A percentile compares a stretch with the other conserved stretches of the same genome.
phyloP scores from a whole-genome alignment of 2,797 vertebrate genomes.

The Helostoma temminkii region DNA sequence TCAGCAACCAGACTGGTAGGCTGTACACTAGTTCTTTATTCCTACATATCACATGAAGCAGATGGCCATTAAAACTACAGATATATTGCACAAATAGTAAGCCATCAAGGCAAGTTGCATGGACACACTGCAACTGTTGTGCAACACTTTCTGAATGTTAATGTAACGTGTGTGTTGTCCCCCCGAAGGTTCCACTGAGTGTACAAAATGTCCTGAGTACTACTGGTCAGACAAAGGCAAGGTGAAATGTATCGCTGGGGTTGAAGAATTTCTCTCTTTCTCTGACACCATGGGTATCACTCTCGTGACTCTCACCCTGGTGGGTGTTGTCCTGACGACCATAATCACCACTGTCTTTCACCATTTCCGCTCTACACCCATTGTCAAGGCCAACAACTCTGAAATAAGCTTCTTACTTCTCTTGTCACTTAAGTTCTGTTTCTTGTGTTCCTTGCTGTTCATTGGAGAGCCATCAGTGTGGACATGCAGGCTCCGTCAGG shows the following conservation, averaged over 20 bases:
- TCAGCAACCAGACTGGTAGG: slow-evolving; percentile 81
- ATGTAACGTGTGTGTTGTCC: slow-evolving; percentile 13
- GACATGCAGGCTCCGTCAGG: slow-evolving; percentile 79
- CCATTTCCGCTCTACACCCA: slow-evolving; percentile 76
- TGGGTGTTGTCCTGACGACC: slow-evolving; percentile 75
- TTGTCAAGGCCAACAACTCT: slow-evolving; percentile 85
- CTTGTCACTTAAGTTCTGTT: slow-evolving; percentile 82
- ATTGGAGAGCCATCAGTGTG: slow-evolving; percentile 79
- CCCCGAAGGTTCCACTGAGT: slow-evolving; percentile 77
- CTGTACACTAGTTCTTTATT: background rate
- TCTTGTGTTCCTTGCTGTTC: slow-evolving; percentile 80
- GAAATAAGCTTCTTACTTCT: slow-evolving; percentile 85
- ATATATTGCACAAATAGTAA: background rate
- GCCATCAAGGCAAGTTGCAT: background rate
- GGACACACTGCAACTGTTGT: too few species aligned
- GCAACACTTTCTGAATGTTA: background rate
- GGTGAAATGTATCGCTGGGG: slow-evolving; percentile 75
- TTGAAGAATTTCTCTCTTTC: slow-evolving; percentile 82
- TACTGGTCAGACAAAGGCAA: slow-evolving; percentile 81
- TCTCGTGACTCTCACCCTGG: slow-evolving; percentile 71
- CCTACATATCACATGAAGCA: background rate
- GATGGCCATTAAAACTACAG: background rate
- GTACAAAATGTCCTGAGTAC: slow-evolving; percentile 77
- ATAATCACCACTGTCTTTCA: slow-evolving; percentile 74
- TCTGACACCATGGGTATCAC: slow-evolving; percentile 81